phyloP scores from a whole-genome alignment of 2,888 invertebrate species.

The Lycia hirtaria region DNA sequence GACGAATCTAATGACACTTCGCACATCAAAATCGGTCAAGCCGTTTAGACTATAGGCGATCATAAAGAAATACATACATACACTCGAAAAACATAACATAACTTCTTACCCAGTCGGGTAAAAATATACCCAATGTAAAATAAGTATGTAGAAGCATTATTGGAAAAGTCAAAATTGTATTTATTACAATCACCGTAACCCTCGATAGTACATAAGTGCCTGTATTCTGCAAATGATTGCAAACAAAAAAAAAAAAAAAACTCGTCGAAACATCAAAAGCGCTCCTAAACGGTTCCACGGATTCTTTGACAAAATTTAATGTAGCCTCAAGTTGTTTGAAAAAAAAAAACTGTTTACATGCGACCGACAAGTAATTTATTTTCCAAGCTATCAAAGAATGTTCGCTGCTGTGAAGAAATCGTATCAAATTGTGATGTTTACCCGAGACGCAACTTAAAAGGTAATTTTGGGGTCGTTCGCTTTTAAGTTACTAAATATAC shows the following conservation, averaged over 20 bases:
- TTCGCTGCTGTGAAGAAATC: conserved; percentile 36
- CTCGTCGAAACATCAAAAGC: conserved; percentile 39
- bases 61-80: too few relatives aligned
- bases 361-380: conserved; percentile 44
- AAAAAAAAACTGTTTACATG: conserved; percentile 42
- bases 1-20: too few relatives aligned
- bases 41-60: too few relatives aligned
- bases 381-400: conserved; percentile 41
- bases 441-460: conserved; percentile 13
- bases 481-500: conserved; percentile 4
- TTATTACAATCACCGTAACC: conserved; percentile 1
- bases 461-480: conserved; percentile 16
- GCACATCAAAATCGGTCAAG: too few relatives aligned
- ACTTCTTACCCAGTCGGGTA: too few relatives aligned
- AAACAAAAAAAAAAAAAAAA: conserved; percentile 26
- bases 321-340: conserved; percentile 36
- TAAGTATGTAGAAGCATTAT: too few relatives aligned
- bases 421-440: conserved; percentile 34
- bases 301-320: conserved; percentile 47
- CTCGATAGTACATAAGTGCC: background rate
- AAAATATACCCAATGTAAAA: too few relatives aligned
- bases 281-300: conserved; percentile 41
- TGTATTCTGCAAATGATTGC: background rate
- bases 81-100: too few relatives aligned
- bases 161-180: conserved; percentile 17